phyloP scores from a whole-genome alignment of 2,888 invertebrate genomes.

The Ecliptopera silaceata region DNA sequence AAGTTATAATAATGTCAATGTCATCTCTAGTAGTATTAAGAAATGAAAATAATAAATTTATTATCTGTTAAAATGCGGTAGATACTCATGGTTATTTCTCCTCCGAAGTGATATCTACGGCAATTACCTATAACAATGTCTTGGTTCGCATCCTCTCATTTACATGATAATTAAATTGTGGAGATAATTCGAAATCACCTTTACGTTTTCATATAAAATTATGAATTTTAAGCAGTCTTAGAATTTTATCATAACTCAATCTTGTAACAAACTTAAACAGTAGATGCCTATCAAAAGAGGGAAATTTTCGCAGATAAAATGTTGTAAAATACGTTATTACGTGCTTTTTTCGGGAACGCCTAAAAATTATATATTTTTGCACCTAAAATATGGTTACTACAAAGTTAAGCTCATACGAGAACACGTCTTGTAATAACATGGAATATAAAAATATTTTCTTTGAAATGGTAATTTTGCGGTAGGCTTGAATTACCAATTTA shows the following conservation, averaged over 20 bases:
- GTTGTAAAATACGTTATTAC: too few species aligned
- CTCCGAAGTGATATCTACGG: too few species aligned
- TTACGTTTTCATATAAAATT: conserved; percentile 1
- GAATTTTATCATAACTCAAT: too few species aligned
- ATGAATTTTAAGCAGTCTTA: not conserved
- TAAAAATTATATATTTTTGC: not conserved
- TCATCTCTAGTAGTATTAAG: too few species aligned
- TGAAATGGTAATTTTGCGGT: conserved; percentile 37
- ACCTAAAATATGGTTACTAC: not conserved
- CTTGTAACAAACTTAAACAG: too few species aligned
- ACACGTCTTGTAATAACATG: conserved; percentile 19
- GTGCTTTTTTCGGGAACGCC: not conserved
- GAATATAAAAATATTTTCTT: conserved; percentile 26
- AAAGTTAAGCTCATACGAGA: conserved; percentile 1
- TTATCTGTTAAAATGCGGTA: too few species aligned
- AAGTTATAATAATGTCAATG: too few species aligned
- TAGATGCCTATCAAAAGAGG: too few species aligned
- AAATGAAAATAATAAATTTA: too few species aligned
- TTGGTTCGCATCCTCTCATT: conserved; percentile 14
- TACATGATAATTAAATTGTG: conserved; percentile 18
- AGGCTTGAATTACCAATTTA: conserved; percentile 30
- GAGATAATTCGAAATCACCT: conserved; percentile 9
- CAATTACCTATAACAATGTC: not conserved
- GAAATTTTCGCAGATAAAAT: too few species aligned
- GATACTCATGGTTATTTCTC: too few species aligned